Conservation (phyloP, 2,797 vertebrate genomes). For the Tinamus major region DNA sequence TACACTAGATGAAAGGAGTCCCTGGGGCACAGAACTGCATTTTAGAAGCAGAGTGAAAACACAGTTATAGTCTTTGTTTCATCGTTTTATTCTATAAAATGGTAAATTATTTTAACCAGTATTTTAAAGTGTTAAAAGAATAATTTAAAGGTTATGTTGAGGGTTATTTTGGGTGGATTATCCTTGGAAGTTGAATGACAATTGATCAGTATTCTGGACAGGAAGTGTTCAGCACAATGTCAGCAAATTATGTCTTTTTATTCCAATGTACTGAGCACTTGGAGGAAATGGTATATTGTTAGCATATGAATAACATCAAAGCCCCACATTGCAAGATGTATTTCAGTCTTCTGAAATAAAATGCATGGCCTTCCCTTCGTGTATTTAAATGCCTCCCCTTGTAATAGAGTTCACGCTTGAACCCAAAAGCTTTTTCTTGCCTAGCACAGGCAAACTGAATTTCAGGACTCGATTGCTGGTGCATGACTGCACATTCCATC, state of each 20-base stretch:
- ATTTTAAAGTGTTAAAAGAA: conserved; percentile 73
- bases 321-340: conserved; percentile 66
- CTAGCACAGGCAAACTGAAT: conserved; percentile 25
- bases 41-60: conserved; percentile 77
- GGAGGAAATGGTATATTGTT: conserved; percentile 77
- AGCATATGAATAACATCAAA: conserved; percentile 82
- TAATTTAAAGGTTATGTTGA: conserved; percentile 67
- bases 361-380: conserved; percentile 37
- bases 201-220: conserved; percentile 74
- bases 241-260: conserved; percentile 79
- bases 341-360: conserved; percentile 72
- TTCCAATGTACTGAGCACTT: conserved; percentile 66
- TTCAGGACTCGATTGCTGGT: conserved; percentile 27
- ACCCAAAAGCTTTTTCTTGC: conserved; percentile 45
- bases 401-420: conserved; percentile 22
- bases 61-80: conserved; percentile 78
- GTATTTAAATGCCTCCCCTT: conserved; percentile 32
- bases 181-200: conserved; percentile 56
- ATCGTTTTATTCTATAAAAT: conserved; percentile 76
- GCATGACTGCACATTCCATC: conserved; percentile 54
- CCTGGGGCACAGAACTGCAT: conserved; percentile 76
- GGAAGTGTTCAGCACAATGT: conserved; percentile 66
- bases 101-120: conserved; percentile 81
- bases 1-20: conserved; percentile 82
- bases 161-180: conserved; percentile 56